These are phyloP conservation scores for Todiramphus saurophagus DNA, from an alignment of 2,113 vertebrate genomes.

Conservation along the genomic window DNA sequence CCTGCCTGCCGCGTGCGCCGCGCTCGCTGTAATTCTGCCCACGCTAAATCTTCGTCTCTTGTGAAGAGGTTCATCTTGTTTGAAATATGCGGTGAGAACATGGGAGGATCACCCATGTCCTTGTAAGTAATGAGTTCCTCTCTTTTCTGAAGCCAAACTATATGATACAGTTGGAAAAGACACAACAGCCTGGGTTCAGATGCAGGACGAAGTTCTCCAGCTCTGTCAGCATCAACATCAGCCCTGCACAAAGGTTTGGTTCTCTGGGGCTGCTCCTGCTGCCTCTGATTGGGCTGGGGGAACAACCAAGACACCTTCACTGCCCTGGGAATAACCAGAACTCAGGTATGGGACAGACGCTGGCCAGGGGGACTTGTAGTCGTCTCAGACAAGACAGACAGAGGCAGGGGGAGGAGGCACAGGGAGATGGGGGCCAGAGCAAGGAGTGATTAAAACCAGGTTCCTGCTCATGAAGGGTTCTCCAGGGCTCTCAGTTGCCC, in stretches of 20 bases:
- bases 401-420: not conserved
- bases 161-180: not conserved
- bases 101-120: not conserved
- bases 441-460: not conserved
- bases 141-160: not conserved
- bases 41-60: not conserved
- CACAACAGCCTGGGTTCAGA: not conserved
- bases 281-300: rapidly evolving
- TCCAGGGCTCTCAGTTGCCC: not conserved
- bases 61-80: not conserved
- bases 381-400: not conserved
- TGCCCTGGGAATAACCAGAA: not conserved
- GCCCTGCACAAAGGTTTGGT: not conserved
- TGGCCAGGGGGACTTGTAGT: not conserved
- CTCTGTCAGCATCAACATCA: not conserved
- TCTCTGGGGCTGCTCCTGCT: not conserved
- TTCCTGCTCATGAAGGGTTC: not conserved
- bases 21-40: rapidly evolving
- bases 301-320: not conserved
- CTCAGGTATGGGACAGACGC: not conserved
- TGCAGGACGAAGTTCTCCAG: not conserved
- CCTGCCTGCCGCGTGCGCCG: rapidly evolving
- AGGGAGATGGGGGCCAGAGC: rapidly evolving
- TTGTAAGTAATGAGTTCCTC: not conserved
- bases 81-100: not conserved